A percentile compares a stretch with the other conserved stretches of the same genome.
Evolutionary conservation across 2,888 invertebrate species (phyloP).

Genomic region (Leucophora obtusa): DNA sequence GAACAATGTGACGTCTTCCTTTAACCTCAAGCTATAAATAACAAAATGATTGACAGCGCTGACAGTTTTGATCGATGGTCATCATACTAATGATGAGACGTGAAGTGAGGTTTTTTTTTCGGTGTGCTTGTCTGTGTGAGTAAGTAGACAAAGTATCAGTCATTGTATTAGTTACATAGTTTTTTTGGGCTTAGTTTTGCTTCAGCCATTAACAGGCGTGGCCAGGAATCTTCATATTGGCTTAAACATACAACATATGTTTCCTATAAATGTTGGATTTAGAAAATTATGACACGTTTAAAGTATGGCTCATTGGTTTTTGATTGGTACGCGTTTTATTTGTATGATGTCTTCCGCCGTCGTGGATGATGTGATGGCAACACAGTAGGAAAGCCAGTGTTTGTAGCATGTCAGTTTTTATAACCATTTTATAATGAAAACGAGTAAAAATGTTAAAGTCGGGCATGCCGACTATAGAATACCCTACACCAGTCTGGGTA

Average conservation of each 20-base stretch:
- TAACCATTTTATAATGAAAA: too few species aligned
- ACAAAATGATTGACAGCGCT: constrained; percentile 76
- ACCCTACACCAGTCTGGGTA: too few species aligned
- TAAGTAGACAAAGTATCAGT: constrained; percentile 13
- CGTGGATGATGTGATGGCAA: background rate
- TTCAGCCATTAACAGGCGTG: constrained; percentile 27
- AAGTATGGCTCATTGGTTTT: background rate
- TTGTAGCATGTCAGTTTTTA: too few species aligned
- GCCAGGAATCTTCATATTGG: background rate
- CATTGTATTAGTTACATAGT: constrained; percentile 35
- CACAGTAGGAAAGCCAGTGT: background rate
- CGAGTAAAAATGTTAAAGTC: too few species aligned
- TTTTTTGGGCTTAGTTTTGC: constrained; percentile 35
- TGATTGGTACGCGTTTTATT: background rate
- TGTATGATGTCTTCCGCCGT: background rate
- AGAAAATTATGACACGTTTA: constrained; percentile 52
- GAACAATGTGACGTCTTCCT: constrained; percentile 74
- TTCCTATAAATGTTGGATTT: background rate
- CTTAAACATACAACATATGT: background rate
- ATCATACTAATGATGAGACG: constrained; percentile 67
- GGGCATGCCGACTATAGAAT: too few species aligned
- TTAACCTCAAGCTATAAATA: constrained; percentile 74
- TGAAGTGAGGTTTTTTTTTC: background rate
- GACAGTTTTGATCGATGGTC: constrained; percentile 77
- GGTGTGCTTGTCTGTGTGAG: background rate